Base-by-base conservation (phyloP, 2,888 invertebrate genomes). In the Aphelenchoides bicaudatus region DNA sequence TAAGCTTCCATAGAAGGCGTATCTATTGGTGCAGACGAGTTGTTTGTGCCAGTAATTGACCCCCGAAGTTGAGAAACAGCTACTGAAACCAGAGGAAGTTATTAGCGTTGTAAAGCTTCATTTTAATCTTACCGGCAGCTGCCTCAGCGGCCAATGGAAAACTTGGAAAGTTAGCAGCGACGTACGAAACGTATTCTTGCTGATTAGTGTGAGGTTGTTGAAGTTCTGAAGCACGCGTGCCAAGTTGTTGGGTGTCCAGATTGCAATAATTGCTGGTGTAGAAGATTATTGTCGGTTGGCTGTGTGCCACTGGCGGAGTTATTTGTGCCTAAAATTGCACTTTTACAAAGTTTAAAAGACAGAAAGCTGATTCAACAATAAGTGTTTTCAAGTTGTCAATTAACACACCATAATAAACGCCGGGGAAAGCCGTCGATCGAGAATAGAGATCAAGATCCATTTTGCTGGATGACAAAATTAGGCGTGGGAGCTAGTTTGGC, bases 361-460 rank as follows among this genome's bases (percentile, higher is more conserved):
- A 34, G 34, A 10, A 10, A 34, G n/a, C 10, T n/a, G 34, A n/a
- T 34, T n/a, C 10, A 34, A 34, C 34, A n/a, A 34, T 10, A 10
- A n/a, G 34, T 34, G 34, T 10, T 34, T n/a, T 10, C 10, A 34
- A 34, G 34, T 34, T 34, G 34, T 34, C 16, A 16, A 34, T 34
- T 16, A 16, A n/a, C 43, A 10, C 23, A 43, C 43, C 43, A n/a
- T 43, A 43, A n/a, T 43, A 43, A 8, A 25, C 43, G 10, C 10
- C 16, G 23, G 43, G 43, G n/a, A 43, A 43, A 21, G 25, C 43
- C 10, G 43, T 43, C 16, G 34, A 34, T 34, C 43, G 43, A n/a
- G 21, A 21, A n/a, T 43, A 43, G 21, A 43, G 25, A 43, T 43
- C 43, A 25, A 43, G 43, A 43, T 43, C 43, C 43, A 43, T 43